Percentiles rank a stretch among this genome's conserved stretches.
Evolutionary conservation across 2,113 vertebrate genomes (phyloP).

Genomic region (Peucedramus taeniatus): DNA sequence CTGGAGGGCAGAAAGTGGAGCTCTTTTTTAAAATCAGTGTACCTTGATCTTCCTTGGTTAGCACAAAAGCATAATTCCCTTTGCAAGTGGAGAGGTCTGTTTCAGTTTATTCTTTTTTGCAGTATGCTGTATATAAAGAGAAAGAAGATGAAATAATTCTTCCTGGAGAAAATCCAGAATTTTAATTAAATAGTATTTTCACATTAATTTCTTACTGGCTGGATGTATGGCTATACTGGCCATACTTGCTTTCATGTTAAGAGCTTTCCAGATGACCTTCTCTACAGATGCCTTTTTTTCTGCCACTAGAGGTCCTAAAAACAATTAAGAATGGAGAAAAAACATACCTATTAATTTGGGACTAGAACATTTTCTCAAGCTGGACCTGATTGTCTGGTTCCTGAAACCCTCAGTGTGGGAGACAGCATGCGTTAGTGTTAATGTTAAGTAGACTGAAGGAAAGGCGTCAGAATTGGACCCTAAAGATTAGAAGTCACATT

Average conservation of each 20-base stretch:
- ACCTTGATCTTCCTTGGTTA: neutral
- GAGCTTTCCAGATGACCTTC: neutral
- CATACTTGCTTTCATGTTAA: neutral
- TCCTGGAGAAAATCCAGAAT: constrained; percentile 15
- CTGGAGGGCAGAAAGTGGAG: neutral
- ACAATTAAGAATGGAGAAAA: neutral
- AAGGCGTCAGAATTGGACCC: neutral
- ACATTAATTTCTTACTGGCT: neutral
- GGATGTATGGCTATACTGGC: neutral
- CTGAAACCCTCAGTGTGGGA: rapidly evolving
- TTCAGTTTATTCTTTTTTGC: neutral
- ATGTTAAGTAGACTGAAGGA: neutral
- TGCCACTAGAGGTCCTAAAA: neutral
- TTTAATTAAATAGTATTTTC: constrained; percentile 9
- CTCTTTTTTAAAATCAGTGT: neutral
- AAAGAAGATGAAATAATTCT: neutral
- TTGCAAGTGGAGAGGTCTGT: neutral
- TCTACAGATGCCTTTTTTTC: neutral
- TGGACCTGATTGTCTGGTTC: neutral
- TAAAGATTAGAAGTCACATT: neutral
- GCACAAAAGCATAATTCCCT: neutral
- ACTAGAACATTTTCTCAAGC: neutral
- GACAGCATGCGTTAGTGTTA: neutral
- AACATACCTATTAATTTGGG: neutral
- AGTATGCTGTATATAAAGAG: neutral